Evolutionary conservation across 2,113 vertebrate genomes (phyloP), one percentile per base, ranked within the genome.

Genomic region (Dromaius novaehollandiae): DNA sequence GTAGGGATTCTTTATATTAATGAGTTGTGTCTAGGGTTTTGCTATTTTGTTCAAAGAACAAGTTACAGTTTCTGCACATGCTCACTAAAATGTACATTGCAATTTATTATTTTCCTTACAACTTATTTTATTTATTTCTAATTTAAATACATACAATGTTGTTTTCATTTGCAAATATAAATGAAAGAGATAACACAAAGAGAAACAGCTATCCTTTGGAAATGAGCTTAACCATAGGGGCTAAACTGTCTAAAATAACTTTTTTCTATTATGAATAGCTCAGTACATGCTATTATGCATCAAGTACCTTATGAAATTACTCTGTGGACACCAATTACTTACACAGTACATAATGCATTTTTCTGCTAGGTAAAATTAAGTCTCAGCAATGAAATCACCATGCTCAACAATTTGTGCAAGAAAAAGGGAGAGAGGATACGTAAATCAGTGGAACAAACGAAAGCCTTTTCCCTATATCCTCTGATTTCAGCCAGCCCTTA

Each of bases 341-440:
- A 69, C 91, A 87, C 60, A 90, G 76, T 69, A 93, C 71, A 95
- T 94, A 97, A 97, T 88, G 71, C n/a, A 92, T 96, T 97, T 96
- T 96, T 95, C 84, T 97, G 36, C 84, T 86, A 97, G 82, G 56
- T 94, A 95, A 97, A 97, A 96, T 94, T 97, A 97, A 97, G 74
- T 91, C 92, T 97, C 79, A 93, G 92, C 75, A 97, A 95, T 70
- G 63, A 97, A 97, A 97, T 68, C 73, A 95, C 91, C 65, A 94
- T 89, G 82, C 75, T 44, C 70, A 96, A 94, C 93, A 93, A 93
- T 94, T 93, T 90, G 81, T 56, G 89, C 77, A 91, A 95, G 78
- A 89, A 93, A 95, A 94, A 90, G n/a, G n/a, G 51, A 56, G 58
- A 91, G 65, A 91, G 19, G 51, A 84, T 96, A 78, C 34, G 3